Conservation (phyloP, 2,113 vertebrate species). For the Menura novaehollandiae region DNA sequence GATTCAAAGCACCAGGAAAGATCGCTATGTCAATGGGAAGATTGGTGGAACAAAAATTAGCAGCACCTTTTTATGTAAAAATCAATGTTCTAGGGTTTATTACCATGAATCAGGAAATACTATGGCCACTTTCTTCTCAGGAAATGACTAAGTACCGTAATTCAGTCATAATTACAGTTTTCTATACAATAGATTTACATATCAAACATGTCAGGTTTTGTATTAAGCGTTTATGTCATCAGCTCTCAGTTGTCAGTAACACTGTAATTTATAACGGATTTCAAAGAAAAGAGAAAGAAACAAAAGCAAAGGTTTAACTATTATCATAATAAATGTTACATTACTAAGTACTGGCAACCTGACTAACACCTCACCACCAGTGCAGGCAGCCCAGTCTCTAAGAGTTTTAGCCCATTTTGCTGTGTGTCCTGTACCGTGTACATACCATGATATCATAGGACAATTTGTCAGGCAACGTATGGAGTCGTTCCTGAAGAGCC, state of each 20-base stretch:
- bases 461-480: conserved; percentile 84
- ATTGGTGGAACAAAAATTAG: conserved; percentile 49
- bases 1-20: conserved; percentile 1
- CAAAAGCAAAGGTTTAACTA: conserved; percentile 31
- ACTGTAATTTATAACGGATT: conserved; percentile 32
- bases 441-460: conserved; percentile 92
- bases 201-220: conserved; percentile 48
- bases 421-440: background rate
- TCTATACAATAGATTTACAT: conserved; percentile 47
- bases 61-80: conserved; percentile 59
- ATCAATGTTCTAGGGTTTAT: conserved; percentile 45
- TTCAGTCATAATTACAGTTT: conserved; percentile 57
- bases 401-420: background rate
- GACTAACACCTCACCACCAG: background rate
- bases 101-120: conserved; percentile 59
- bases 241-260: conserved; percentile 22
- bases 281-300: conserved; percentile 17
- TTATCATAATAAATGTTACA: background rate
- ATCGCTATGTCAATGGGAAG: background rate
- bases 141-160: conserved; percentile 49
- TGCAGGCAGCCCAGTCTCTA: background rate
- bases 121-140: conserved; percentile 32
- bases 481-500: conserved; percentile 84
- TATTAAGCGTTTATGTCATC: conserved; percentile 46
- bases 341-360: background rate